Conservation (phyloP, 2,797 vertebrate genomes). For the Mareca strepera region DNA sequence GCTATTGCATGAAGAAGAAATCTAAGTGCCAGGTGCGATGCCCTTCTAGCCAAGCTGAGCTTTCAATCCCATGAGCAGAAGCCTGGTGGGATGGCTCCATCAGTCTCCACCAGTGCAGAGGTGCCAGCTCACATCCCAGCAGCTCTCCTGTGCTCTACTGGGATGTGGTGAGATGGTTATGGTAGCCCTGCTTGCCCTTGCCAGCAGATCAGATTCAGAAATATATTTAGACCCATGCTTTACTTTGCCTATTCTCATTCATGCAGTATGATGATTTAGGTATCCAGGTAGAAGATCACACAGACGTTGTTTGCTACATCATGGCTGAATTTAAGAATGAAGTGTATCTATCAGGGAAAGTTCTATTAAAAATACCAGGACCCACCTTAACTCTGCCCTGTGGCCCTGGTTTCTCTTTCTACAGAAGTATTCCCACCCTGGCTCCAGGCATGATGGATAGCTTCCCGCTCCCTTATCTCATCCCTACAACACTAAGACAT, state of each 20-base stretch:
- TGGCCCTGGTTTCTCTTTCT: background rate
- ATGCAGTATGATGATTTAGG: background rate
- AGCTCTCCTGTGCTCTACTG: background rate
- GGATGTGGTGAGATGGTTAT: background rate
- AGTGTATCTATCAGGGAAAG: background rate
- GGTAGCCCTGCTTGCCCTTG: background rate
- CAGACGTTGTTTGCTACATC: background rate
- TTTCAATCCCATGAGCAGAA: background rate
- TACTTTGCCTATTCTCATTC: background rate
- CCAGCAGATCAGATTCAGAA: background rate
- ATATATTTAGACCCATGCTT: background rate
- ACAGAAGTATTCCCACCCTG: background rate
- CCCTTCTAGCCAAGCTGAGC: background rate
- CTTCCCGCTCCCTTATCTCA: constrained; percentile 49
- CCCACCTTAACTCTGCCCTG: background rate
- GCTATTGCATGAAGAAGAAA: background rate
- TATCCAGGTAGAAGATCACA: background rate
- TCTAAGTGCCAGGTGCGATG: background rate
- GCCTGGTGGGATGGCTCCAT: background rate
- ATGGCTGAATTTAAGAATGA: background rate
- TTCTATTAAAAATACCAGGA: background rate
- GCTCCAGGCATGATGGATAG: background rate
- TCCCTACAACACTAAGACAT: constrained; percentile 20
- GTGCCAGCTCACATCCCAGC: background rate
- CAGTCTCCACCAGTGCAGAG: background rate